A percentile compares a stretch with the other conserved stretches of the same genome.
phyloP scores from a whole-genome alignment of 2,888 invertebrate genomes.

The Ectemnius lituratus region DNA sequence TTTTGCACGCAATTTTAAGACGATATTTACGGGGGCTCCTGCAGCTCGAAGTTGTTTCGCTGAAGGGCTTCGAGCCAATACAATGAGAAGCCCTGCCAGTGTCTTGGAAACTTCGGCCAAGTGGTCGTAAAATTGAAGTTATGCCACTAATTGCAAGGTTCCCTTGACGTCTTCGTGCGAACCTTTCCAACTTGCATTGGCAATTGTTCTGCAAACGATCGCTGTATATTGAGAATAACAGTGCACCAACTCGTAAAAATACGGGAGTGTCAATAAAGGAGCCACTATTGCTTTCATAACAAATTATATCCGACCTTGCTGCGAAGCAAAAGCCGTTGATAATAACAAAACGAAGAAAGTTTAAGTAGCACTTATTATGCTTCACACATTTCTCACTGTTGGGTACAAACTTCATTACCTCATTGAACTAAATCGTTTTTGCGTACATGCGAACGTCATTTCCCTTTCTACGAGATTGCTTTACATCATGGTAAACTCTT shows the following conservation, averaged over 20 bases:
- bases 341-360: background rate
- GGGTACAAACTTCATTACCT: background rate
- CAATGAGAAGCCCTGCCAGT: background rate
- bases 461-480: background rate
- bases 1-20: background rate
- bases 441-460: background rate
- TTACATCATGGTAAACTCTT: background rate
- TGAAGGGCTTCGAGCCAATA: slow-evolving; percentile 1
- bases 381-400: background rate
- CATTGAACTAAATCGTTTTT: background rate
- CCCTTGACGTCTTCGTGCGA: background rate
- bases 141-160: slow-evolving; percentile 2
- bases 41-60: background rate
- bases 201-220: background rate
- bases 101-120: slow-evolving; percentile 2
- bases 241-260: background rate
- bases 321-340: background rate
- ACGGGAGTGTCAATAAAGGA: background rate
- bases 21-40: background rate
- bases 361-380: background rate
- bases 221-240: background rate
- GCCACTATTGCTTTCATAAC: too few species aligned
- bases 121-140: slow-evolving; percentile 6
- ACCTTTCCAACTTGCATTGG: background rate
- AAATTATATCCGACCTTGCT: background rate